A percentile compares a stretch with the other conserved stretches of the same genome.
These are phyloP conservation scores for Drosophila suzukii DNA, from an alignment of 1,140 invertebrate species.

Conservation along the genomic window DNA sequence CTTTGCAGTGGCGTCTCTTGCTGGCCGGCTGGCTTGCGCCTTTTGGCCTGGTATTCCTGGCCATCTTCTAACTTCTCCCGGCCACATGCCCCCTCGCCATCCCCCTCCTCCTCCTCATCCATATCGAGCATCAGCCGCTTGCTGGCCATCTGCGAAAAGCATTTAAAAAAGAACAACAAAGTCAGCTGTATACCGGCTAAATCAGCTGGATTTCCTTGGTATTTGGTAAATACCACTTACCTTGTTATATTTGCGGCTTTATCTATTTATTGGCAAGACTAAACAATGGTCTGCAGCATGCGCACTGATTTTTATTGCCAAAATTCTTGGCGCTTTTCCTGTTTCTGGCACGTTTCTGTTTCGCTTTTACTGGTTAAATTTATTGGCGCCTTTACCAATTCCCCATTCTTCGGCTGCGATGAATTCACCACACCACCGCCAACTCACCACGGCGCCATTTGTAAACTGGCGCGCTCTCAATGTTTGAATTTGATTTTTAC, in stretches of 20 bases:
- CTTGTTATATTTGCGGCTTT: background rate
- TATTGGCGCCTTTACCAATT: constrained; percentile 24
- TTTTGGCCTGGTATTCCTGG: constrained; percentile 20
- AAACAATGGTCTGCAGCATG: background rate
- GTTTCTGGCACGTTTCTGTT: constrained; percentile 1
- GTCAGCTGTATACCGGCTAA: constrained; percentile 21
- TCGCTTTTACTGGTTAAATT: constrained; percentile 25
- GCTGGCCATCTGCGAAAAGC: constrained; percentile 36
- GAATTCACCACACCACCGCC: constrained; percentile 11
- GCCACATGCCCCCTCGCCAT: background rate
- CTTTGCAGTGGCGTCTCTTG: constrained; percentile 51
- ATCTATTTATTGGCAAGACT: background rate
- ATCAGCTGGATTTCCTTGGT: constrained; percentile 21
- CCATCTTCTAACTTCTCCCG: background rate
- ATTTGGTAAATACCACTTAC: constrained; percentile 4
- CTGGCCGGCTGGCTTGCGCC: constrained; percentile 5
- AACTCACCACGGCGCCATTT: background rate
- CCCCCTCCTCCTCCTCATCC: constrained; percentile 6
- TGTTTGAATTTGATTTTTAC: constrained; percentile 17
- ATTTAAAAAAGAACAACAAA: background rate
- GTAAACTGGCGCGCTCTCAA: background rate
- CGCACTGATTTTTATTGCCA: background rate
- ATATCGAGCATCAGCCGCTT: constrained; percentile 43
- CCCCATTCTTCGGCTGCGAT: constrained; percentile 3
- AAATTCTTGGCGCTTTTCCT: background rate